A percentile compares a stretch with the other conserved stretches of the same genome.
Evolutionary conservation across 2,797 vertebrate species (phyloP).

Genomic region (Sparus aurata): DNA sequence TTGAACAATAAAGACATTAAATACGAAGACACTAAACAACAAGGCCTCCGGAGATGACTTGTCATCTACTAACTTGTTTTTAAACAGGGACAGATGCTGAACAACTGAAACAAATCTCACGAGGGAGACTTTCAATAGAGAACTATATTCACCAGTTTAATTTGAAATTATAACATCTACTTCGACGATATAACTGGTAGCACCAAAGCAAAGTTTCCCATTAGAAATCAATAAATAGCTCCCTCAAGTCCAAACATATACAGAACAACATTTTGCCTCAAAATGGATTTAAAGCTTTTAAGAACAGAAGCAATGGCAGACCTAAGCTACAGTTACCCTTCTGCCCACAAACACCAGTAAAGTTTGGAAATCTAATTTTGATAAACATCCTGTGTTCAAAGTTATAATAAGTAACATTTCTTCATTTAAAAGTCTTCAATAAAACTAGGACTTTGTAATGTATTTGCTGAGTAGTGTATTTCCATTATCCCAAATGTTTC

Average conservation of each 20-base stretch:
- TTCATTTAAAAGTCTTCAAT: too few species aligned
- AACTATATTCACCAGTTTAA: conserved; percentile 7
- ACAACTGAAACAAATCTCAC: conserved; percentile 42
- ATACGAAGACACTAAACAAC: conserved; percentile 47
- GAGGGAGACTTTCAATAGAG: conserved; percentile 14
- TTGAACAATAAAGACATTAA: conserved; percentile 64
- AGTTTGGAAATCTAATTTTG: background rate
- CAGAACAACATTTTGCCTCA: background rate
- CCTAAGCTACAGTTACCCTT: background rate
- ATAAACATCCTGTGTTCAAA: background rate
- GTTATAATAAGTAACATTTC: too few species aligned
- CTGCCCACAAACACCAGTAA: background rate
- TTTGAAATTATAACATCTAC: conserved; percentile 23
- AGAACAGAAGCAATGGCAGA: background rate
- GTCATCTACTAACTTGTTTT: conserved; percentile 43
- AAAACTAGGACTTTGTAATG: too few species aligned
- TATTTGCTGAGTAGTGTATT: too few species aligned
- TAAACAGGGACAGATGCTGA: conserved; percentile 61
- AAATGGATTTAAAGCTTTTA: background rate
- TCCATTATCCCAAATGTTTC: too few species aligned
- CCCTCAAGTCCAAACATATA: background rate
- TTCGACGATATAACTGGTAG: background rate
- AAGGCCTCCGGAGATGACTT: conserved; percentile 38
- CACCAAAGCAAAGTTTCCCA: background rate
- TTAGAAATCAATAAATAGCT: background rate